A percentile compares a stretch with the other conserved stretches of the same genome.
Conservation (phyloP, 2,888 invertebrate genomes). For the Campoplex capitator region DNA sequence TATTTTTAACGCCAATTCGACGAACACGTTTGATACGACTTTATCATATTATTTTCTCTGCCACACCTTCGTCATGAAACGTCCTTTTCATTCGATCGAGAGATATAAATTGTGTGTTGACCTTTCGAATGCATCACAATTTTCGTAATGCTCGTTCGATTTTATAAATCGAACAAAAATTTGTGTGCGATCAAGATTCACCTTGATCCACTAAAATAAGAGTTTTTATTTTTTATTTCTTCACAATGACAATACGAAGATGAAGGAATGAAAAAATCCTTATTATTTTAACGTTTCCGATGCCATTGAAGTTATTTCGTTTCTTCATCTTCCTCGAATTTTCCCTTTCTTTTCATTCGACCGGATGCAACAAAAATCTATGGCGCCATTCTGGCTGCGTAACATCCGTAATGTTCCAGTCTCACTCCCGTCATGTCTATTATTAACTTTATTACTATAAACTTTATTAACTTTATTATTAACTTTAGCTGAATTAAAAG, state of each 20-base stretch:
- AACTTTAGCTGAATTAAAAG: constrained; percentile 16
- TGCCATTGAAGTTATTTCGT: background rate
- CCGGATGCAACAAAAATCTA: constrained; percentile 36
- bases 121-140: no score
- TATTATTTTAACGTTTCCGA: no score
- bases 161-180: background rate
- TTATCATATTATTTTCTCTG: no score
- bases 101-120: no score
- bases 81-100: no score
- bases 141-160: no score
- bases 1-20: no score
- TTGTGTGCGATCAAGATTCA: background rate
- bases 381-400: constrained; percentile 41
- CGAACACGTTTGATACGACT: no score
- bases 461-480: no score
- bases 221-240: background rate
- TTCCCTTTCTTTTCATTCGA: background rate
- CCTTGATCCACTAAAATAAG: background rate
- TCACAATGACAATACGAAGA: background rate
- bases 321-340: background rate
- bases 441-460: no score
- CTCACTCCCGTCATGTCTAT: constrained; percentile 21
- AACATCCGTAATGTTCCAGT: constrained; percentile 29
- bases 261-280: no score
- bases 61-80: no score